A percentile compares a stretch with the other conserved stretches of the same genome.
Conservation (phyloP, 1,140 invertebrate species). For the Panonychus citri region DNA sequence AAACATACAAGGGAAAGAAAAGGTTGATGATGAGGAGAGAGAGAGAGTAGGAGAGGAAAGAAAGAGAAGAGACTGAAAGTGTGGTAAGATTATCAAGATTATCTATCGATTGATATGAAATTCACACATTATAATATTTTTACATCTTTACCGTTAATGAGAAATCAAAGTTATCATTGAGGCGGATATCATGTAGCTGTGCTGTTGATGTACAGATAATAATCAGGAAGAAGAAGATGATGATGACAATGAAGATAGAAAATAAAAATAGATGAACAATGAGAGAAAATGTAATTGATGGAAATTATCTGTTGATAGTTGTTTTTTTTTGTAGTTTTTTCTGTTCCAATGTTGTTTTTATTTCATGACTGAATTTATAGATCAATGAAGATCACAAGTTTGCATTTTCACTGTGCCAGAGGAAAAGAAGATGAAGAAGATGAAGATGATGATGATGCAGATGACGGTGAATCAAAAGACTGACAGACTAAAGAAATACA, state of each 20-base stretch:
- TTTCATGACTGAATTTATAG: not conserved
- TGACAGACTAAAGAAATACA: not conserved
- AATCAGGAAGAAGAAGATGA: too few relatives aligned
- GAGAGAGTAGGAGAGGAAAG: not conserved
- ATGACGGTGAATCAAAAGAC: too few relatives aligned
- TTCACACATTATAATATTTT: too few relatives aligned
- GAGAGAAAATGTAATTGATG: not conserved
- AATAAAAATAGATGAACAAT: not conserved
- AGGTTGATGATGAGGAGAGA: not conserved
- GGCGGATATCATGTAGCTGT: too few relatives aligned
- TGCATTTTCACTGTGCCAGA: not conserved
- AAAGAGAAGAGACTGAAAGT: not conserved
- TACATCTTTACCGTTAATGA: too few relatives aligned
- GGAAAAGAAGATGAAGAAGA: not conserved
- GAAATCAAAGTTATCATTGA: too few relatives aligned
- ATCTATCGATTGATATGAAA: too few relatives aligned
- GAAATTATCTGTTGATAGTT: not conserved
- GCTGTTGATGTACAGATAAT: too few relatives aligned
- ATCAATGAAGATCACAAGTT: not conserved
- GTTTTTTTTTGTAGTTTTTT: not conserved
- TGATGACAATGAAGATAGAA: too few relatives aligned
- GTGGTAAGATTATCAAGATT: too few relatives aligned
- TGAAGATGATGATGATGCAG: not conserved
- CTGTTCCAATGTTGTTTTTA: not conserved
- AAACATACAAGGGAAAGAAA: too few relatives aligned